These are phyloP conservation scores for Nothocercus nigrocapillus DNA, from an alignment of 2,113 vertebrate species.

Conservation along the genomic window DNA sequence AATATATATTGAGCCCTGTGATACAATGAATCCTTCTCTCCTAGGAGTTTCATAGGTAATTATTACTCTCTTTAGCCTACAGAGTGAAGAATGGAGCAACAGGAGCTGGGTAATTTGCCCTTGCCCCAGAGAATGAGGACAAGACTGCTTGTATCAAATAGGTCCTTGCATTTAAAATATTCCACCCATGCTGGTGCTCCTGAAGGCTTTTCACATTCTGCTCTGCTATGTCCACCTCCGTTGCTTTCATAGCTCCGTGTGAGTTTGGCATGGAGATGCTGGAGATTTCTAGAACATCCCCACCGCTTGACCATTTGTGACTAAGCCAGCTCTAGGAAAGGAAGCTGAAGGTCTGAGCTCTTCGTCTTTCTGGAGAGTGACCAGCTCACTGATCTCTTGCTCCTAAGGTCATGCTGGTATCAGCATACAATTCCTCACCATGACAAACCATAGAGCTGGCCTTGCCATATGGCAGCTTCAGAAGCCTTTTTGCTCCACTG, in stretches of 20 bases:
- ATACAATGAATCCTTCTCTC: constrained; percentile 52
- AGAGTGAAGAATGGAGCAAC: background rate
- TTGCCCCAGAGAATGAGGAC: constrained; percentile 10
- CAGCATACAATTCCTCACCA: background rate
- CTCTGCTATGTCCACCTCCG: background rate
- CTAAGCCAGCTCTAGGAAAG: background rate
- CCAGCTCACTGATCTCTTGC: background rate
- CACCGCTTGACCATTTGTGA: background rate
- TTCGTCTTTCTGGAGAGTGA: background rate
- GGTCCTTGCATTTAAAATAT: background rate
- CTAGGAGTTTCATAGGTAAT: constrained; percentile 5
- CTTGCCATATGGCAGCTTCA: background rate
- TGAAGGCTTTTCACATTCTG: background rate
- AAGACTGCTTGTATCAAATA: background rate
- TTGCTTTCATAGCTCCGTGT: background rate
- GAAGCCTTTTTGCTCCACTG: background rate
- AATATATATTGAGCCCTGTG: constrained; percentile 39
- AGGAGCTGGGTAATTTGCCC: background rate
- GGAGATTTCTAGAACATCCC: background rate
- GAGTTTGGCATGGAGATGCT: background rate
- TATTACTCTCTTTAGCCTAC: constrained; percentile 24
- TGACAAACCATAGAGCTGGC: background rate
- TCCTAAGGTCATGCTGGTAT: too few relatives aligned
- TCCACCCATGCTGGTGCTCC: background rate
- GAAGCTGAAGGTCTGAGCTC: background rate